Evolutionary conservation across 2,888 invertebrate genomes (phyloP).

Genomic region (Xanthorhoe designata): DNA sequence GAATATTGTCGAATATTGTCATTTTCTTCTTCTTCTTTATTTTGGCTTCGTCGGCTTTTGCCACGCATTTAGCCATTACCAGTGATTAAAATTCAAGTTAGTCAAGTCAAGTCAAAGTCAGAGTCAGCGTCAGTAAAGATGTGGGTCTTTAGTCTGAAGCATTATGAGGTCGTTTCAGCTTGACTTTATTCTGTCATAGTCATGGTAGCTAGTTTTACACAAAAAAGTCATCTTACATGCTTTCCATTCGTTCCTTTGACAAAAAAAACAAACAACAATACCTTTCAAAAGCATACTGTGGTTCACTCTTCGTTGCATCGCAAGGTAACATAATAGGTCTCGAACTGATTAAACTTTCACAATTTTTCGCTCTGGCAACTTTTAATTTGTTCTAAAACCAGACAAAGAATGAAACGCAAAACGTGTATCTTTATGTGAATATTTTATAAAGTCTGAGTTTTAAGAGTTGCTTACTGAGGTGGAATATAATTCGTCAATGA

Average conservation of each 20-base stretch:
- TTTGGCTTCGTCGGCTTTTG: no score
- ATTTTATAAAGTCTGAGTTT: neutral
- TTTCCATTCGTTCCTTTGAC: neutral
- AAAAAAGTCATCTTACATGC: neutral
- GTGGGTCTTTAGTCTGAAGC: no score
- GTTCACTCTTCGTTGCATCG: conserved; percentile 14
- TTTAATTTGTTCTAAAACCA: conserved; percentile 32
- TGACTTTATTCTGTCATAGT: no score
- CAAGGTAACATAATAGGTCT: conserved; percentile 16
- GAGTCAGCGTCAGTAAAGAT: no score
- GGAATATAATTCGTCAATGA: neutral
- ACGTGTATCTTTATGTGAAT: conserved; percentile 3
- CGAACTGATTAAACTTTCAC: conserved; percentile 36
- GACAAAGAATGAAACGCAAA: conserved; percentile 6
- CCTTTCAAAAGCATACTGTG: conserved; percentile 6
- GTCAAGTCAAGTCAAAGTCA: no score
- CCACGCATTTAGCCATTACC: no score
- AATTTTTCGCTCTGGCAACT: conserved; percentile 32
- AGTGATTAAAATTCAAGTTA: no score
- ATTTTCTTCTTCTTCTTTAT: no score
- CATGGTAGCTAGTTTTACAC: no score
- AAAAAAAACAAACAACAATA: neutral
- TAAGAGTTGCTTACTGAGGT: neutral
- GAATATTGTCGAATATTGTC: no score
- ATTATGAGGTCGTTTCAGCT: no score